Base-by-base conservation (phyloP, 2,113 vertebrate species). In the Chauna torquata region DNA sequence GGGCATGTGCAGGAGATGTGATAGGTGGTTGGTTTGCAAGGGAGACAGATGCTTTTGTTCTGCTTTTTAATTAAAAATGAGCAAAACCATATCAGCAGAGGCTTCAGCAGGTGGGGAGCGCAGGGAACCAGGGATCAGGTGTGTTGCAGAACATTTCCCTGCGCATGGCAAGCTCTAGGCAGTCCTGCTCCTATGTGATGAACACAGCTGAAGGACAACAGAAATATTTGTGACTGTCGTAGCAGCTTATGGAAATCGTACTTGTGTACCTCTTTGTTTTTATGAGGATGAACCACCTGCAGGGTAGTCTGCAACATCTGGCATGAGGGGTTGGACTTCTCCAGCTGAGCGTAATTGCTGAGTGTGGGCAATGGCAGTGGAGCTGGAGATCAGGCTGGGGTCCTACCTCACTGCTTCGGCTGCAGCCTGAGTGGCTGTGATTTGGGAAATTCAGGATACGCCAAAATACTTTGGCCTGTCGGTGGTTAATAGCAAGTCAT, bases 21-120 rank as follows among this genome's bases (percentile, higher is more conserved):
- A 68, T 78, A 52, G 11, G 40, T 38, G 47, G 58, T n/a, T 8
- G n/a, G 15, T 32, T 38, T 30, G n/a, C 45, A 30, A 20, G 69
- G 66, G 54, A 52, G 38, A 68, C 0, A 4, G 62, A 70, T 76
- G 8, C 4, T 69, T 66, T 86, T 40, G 8, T 88, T 24, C 55
- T 80, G 55, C 44, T 75, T 95, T 90, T 87, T 40, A 47, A 47
- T 47, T 80, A 77, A 90, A 93, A 88, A 77, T 14, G 3, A 85
- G 5, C 0, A 0, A 79, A n/a, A 42, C 32, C 1, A 0, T 82
- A 70, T 57, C 54, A 62, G 1, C 6, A 3, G 62, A 76, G 28
- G 27, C 49, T 69, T 20, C 54, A 65, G 34, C 36, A 74, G 58
- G 76, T 50, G 49, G 58, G 25, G n/a, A 30, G 30, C 16, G 20